A percentile compares a stretch with the other conserved stretches of the same genome.
These are phyloP conservation scores for Cheilosia impressa DNA, from an alignment of 2,888 invertebrate genomes.

Conservation along the genomic window DNA sequence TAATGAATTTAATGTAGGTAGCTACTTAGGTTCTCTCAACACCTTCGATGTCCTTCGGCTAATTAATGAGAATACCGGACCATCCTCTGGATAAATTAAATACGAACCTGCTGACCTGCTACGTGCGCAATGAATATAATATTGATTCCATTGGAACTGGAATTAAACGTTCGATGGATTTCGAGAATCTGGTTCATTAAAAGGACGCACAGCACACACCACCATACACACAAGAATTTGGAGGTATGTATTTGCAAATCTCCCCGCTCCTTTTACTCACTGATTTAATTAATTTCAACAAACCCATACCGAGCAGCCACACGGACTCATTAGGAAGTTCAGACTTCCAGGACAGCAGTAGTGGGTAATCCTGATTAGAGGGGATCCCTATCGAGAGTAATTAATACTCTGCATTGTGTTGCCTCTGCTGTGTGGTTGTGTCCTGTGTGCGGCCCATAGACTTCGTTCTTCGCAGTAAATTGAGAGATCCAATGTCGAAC, in stretches of 20 bases:
- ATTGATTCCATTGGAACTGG: not conserved
- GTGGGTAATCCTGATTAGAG: constrained; percentile 34
- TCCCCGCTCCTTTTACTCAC: not conserved
- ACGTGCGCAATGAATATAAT: constrained; percentile 24
- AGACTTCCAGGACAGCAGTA: constrained; percentile 1
- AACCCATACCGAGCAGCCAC: constrained; percentile 1
- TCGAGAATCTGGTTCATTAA: not conserved
- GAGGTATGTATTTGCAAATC: not conserved
- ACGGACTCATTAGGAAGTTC: constrained; percentile 22
- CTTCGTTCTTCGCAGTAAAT: not conserved
- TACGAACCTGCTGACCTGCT: constrained; percentile 3
- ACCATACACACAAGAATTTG: not conserved
- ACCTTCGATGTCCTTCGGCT: not conserved
- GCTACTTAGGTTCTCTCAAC: constrained; percentile 5
- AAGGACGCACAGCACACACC: not conserved
- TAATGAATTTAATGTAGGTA: no score
- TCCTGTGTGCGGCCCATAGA: not conserved
- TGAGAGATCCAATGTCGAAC: constrained; percentile 7
- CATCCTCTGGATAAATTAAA: constrained; percentile 33
- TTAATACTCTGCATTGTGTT: constrained; percentile 46
- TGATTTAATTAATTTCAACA: constrained; percentile 49
- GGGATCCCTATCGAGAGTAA: constrained; percentile 38
- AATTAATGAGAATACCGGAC: not conserved
- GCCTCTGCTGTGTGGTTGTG: not conserved
- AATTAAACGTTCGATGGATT: constrained; percentile 11